phyloP scores from a whole-genome alignment of 2,888 invertebrate genomes.

The Acleris cristana region DNA sequence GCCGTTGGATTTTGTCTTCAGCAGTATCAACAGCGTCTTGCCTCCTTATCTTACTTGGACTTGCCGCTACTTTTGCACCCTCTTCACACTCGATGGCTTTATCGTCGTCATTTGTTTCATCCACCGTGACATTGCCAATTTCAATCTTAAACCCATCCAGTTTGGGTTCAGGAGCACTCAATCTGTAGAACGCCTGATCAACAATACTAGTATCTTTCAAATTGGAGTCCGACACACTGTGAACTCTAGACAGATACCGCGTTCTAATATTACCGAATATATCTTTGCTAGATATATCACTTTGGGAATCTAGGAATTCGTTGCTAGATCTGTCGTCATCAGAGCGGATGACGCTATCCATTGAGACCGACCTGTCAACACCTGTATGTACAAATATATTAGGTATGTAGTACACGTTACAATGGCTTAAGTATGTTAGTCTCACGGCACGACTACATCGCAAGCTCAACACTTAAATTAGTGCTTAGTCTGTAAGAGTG shows the following conservation, averaged over 20 bases:
- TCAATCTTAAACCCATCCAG: constrained; percentile 55
- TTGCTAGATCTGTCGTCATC: constrained; percentile 61
- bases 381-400: constrained; percentile 72
- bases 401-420: constrained; percentile 36
- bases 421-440: constrained; percentile 52
- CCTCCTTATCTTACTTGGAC: constrained; percentile 58
- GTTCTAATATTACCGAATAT: constrained; percentile 73
- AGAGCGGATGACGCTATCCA: constrained; percentile 67
- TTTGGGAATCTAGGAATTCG: constrained; percentile 59
- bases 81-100: constrained; percentile 42
- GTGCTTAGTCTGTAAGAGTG: constrained; percentile 48
- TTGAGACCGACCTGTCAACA: constrained; percentile 72
- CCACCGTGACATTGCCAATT: constrained; percentile 66
- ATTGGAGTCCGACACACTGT: constrained; percentile 67
- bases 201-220: constrained; percentile 59
- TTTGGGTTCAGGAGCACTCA: constrained; percentile 48
- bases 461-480: constrained; percentile 72
- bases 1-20: constrained; percentile 52
- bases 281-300: constrained; percentile 67
- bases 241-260: constrained; percentile 73
- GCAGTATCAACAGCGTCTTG: constrained; percentile 66
- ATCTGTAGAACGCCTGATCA: constrained; percentile 70
- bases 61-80: constrained; percentile 50
- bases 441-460: constrained; percentile 49
- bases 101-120: constrained; percentile 68